Evolutionary conservation across 2,888 invertebrate genomes (phyloP), one percentile per base, ranked within the genome.

Genomic region (Prosapia bicincta): DNA sequence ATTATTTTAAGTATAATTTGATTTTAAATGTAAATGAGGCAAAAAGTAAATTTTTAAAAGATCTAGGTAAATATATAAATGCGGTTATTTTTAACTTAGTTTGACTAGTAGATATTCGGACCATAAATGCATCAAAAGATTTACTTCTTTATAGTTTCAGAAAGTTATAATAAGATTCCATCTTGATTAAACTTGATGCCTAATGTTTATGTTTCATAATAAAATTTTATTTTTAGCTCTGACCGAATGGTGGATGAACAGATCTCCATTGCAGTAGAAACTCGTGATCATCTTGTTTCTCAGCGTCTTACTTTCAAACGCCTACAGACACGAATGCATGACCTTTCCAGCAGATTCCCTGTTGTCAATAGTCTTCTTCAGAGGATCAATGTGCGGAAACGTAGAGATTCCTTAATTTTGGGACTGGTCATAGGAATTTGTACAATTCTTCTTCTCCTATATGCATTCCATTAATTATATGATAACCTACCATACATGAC

Each of bases 241-340:
- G 96, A 96, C 84, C 90, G 94, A 79, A 86, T 99, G 83, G 90
- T 99, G 20, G 98, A 98, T 83, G 98, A 99, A 83, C 99, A 99
- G 87, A 98, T 99, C 80, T 93, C 94, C 83, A 97, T 99, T 84
- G 99, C 99, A 73, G 94, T 99, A 88, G 96, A 98, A 83, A 97
- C 99, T 3, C 92, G 97, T 82, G 99, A 99, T 80, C 96, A 97
- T 85, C 88, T 99, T 81, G 89, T 93, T 65, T 91, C 91, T 15
- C 99, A 99, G 85, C 89, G 97, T 72, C 93, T 94, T 79, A 91
- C 94, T 13, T 93, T 99, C 83, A 95, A 96, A 83, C 90, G 93
- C 66, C 91, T 99, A 83, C 96, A 97, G 85, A 97, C 95, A 9
- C 91, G 96, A 81, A 93, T 99, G 85, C 97, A 97, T 83, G 94